Evolutionary conservation across 2,113 vertebrate genomes (phyloP).

Genomic region (Alaudala cheleensis): DNA sequence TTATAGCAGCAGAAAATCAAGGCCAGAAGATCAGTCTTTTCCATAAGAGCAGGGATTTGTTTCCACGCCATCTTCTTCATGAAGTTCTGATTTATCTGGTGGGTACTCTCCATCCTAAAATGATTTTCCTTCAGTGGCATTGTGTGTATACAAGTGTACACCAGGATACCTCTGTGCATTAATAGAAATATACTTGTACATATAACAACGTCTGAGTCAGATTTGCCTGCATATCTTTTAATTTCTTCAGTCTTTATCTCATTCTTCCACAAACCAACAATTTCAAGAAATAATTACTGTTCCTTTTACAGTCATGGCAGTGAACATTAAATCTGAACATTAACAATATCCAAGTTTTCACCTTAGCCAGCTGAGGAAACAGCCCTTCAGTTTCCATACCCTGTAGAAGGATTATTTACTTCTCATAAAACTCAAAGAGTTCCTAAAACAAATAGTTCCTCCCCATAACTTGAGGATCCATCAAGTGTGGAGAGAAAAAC

Average conservation of each 20-base stretch:
- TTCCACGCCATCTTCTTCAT: background rate
- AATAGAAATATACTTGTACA: background rate
- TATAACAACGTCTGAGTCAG: background rate
- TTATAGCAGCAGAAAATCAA: slow-evolving; percentile 27
- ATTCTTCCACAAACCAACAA: background rate
- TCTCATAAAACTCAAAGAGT: background rate
- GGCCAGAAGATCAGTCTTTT: slow-evolving; percentile 36
- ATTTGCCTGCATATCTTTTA: background rate
- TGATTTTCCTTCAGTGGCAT: background rate
- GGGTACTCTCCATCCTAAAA: background rate
- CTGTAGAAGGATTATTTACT: background rate
- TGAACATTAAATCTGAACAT: background rate
- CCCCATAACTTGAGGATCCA: background rate
- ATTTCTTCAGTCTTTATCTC: background rate
- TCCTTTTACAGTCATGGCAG: background rate
- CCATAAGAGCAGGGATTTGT: background rate
- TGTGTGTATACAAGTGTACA: background rate
- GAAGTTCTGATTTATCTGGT: background rate
- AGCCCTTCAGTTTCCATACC: background rate
- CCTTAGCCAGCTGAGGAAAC: background rate
- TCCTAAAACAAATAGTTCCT: background rate
- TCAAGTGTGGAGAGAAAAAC: background rate
- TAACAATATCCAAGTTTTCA: background rate
- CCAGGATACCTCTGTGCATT: background rate
- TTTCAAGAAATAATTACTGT: background rate